phyloP scores from a whole-genome alignment of 2,888 invertebrate genomes.

The Pyrochroa serraticornis region DNA sequence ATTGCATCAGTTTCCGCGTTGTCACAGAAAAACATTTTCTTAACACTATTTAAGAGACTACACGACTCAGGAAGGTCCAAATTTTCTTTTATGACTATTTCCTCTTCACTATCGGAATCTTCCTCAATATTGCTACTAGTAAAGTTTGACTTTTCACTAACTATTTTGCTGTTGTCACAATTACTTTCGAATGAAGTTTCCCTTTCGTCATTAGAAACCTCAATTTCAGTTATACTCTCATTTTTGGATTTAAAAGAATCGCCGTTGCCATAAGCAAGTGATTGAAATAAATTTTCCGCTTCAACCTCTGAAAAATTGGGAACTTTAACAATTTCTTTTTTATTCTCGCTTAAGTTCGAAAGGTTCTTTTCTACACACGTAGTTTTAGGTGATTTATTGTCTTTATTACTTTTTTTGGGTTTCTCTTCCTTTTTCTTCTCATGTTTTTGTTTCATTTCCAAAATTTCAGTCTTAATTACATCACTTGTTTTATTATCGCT shows the following conservation, averaged over 20 bases:
- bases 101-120: too few relatives aligned
- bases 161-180: too few relatives aligned
- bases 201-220: too few relatives aligned
- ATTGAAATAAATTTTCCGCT: not conserved
- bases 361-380: not conserved
- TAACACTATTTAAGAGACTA: too few relatives aligned
- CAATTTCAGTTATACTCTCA: too few relatives aligned
- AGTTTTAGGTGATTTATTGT: constrained; percentile 6
- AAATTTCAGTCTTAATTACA: constrained; percentile 30
- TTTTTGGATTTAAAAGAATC: not conserved
- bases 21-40: too few relatives aligned
- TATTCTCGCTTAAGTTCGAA: constrained; percentile 12
- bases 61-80: too few relatives aligned
- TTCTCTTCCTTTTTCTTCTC: constrained; percentile 5
- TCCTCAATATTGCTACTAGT: too few relatives aligned
- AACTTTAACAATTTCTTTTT: constrained; percentile 9
- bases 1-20: too few relatives aligned
- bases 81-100: too few relatives aligned
- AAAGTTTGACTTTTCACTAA: too few relatives aligned
- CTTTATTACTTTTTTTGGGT: constrained; percentile 11
- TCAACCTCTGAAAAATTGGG: not conserved
- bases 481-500: constrained; percentile 10
- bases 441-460: constrained; percentile 26
- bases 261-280: not conserved
- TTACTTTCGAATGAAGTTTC: too few relatives aligned